Evolutionary conservation across 2,113 vertebrate species (phyloP).

Genomic region (Struthio camelus): DNA sequence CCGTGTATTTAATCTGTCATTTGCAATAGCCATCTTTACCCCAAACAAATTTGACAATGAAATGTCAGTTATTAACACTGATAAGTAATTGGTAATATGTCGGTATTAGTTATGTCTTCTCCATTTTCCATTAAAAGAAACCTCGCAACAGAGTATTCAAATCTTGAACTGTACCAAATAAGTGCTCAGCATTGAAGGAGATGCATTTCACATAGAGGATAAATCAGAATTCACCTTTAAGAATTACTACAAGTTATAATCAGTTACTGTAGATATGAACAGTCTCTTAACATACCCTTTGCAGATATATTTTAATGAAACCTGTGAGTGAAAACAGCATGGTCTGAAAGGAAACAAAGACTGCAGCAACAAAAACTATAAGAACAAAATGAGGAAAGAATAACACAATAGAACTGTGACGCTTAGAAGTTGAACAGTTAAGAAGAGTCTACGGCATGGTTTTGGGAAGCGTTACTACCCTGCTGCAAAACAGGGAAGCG

Average conservation of each 20-base stretch:
- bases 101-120: not conserved
- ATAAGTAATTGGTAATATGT: not conserved
- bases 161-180: not conserved
- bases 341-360: not conserved
- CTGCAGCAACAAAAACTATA: not conserved
- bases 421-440: not conserved
- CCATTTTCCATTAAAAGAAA: not conserved
- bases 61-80: not conserved
- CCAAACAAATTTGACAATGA: not conserved
- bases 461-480: not conserved
- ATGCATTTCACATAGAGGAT: not conserved
- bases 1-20: not conserved
- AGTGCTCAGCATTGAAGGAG: not conserved
- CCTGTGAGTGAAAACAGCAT: not conserved
- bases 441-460: not conserved
- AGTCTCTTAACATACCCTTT: not conserved
- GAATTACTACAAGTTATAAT: not conserved
- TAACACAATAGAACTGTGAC: not conserved
- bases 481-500: too few relatives aligned
- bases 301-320: not conserved
- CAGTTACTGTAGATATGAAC: not conserved
- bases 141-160: not conserved
- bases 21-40: not conserved
- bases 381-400: not conserved
- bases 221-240: not conserved